These are phyloP conservation scores for Patagioenas fasciata DNA, from an alignment of 2,113 vertebrate genomes.

Conservation along the genomic window DNA sequence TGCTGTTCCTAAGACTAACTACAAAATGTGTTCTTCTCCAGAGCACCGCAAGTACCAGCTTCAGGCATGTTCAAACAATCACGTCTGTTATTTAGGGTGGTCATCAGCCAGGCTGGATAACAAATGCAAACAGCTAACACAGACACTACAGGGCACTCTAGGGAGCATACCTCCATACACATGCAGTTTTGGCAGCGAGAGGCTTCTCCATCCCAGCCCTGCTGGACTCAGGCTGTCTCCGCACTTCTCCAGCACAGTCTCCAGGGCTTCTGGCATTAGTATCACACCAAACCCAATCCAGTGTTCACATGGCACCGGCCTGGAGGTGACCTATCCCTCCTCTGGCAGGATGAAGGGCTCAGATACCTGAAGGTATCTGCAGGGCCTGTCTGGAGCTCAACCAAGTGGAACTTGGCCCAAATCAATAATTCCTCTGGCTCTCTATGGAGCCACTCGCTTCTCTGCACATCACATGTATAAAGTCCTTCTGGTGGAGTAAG, in stretches of 20 bases:
- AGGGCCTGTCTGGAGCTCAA: not conserved
- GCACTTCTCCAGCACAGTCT: not conserved
- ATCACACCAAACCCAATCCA: not conserved
- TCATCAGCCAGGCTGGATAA: not conserved
- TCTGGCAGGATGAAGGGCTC: not conserved
- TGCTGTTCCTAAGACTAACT: not conserved
- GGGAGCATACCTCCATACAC: accelerated
- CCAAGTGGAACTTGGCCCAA: not conserved
- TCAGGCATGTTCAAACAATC: not conserved
- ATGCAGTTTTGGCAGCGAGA: accelerated
- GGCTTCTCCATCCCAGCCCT: not conserved
- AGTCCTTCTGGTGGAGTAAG: not conserved
- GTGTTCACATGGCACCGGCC: not conserved
- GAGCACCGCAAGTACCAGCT: not conserved
- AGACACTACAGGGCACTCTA: not conserved
- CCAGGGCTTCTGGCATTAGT: not conserved
- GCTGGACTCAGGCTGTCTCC: not conserved
- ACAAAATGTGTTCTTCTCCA: not conserved
- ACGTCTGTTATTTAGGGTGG: not conserved
- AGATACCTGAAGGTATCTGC: not conserved
- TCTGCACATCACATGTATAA: not conserved
- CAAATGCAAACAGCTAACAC: accelerated
- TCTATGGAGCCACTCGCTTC: not conserved
- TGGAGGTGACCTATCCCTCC: not conserved
- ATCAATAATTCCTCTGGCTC: not conserved